phyloP scores from a whole-genome alignment of 2,888 invertebrate genomes.

The Eupelmus urozonus region DNA sequence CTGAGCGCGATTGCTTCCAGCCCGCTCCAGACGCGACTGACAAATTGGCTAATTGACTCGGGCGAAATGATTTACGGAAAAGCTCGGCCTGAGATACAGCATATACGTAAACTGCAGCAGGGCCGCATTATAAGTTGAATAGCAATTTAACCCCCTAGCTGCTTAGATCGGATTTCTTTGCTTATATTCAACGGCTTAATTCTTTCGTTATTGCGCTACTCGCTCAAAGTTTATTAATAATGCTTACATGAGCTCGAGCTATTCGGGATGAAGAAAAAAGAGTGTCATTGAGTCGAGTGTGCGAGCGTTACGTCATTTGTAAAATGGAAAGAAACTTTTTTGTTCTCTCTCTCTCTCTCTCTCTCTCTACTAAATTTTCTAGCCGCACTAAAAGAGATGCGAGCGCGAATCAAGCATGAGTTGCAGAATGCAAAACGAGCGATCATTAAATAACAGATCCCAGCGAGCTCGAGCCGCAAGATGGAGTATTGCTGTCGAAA shows the following conservation, averaged over 20 bases:
- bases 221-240: too few relatives aligned
- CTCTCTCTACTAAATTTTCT: conserved; percentile 4
- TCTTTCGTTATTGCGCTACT: too few relatives aligned
- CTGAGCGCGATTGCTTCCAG: not conserved
- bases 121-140: too few relatives aligned
- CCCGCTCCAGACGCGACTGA: not conserved
- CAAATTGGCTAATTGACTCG: not conserved
- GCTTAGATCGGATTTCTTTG: too few relatives aligned
- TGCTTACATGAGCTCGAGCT: too few relatives aligned
- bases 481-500: conserved; percentile 3
- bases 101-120: too few relatives aligned
- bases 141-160: too few relatives aligned
- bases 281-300: not conserved
- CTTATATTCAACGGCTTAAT: too few relatives aligned
- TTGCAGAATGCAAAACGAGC: conserved; percentile 42
- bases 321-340: conserved; percentile 3
- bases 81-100: too few relatives aligned
- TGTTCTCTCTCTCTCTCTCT: too few relatives aligned
- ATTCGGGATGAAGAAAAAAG: too few relatives aligned
- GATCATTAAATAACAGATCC: conserved; percentile 7
- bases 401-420: conserved; percentile 2
- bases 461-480: not conserved
- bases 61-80: too few relatives aligned
- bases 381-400: not conserved
- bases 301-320: not conserved